phyloP scores from a whole-genome alignment of 1,140 invertebrate species.

The Drosophila watanabei region DNA sequence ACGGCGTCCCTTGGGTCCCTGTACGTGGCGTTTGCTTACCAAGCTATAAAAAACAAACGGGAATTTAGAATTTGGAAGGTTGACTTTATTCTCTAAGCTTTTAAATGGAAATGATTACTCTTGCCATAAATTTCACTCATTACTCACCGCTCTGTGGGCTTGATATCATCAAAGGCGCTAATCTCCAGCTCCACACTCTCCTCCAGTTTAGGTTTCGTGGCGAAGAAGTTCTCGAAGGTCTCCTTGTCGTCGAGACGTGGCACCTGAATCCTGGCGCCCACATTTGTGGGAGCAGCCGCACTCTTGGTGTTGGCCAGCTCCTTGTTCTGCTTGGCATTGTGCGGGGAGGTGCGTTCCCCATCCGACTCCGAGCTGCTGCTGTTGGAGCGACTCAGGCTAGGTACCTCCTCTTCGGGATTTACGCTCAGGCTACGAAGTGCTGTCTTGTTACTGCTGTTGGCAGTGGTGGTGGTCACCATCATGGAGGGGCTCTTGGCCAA shows the following conservation, averaged over 20 bases:
- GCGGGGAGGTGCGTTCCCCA: constrained; percentile 53
- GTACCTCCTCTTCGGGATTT: constrained; percentile 61
- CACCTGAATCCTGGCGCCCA: constrained; percentile 71
- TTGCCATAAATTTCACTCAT: background rate
- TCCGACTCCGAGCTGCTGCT: constrained; percentile 78
- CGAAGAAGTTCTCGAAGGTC: constrained; percentile 86
- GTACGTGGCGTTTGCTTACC: constrained; percentile 86
- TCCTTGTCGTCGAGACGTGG: constrained; percentile 85
- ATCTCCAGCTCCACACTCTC: constrained; percentile 86
- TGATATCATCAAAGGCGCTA: constrained; percentile 88
- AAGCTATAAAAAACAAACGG: constrained; percentile 78
- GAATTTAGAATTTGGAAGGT: background rate
- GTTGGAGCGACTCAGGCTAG: constrained; percentile 49
- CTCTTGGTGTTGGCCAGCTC: constrained; percentile 73
- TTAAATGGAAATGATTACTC: background rate
- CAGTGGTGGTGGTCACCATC: constrained; percentile 69
- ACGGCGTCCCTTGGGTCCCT: constrained; percentile 88
- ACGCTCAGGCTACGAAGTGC: constrained; percentile 76
- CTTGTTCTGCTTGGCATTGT: constrained; percentile 73
- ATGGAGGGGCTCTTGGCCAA: constrained; percentile 85
- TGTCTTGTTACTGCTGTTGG: background rate
- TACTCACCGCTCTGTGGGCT: constrained; percentile 74
- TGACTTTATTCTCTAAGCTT: background rate
- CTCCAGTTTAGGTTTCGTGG: constrained; percentile 63
- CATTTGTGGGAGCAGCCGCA: constrained; percentile 58